Evolutionary conservation across 2,888 invertebrate genomes (phyloP).

Genomic region (Caenorhabditis becei): DNA sequence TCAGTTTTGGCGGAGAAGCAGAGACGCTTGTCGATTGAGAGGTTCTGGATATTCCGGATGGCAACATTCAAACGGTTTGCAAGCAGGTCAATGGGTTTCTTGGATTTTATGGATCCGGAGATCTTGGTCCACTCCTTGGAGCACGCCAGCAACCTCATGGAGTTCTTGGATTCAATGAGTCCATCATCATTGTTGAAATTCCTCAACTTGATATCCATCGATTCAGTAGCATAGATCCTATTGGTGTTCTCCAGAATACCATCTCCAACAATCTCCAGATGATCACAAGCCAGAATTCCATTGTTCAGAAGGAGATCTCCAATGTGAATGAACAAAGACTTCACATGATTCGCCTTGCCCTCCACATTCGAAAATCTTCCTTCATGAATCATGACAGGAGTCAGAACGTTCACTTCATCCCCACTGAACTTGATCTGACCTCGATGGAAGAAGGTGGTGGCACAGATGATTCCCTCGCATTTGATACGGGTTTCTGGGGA

Average conservation of each 20-base stretch:
- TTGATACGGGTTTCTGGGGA: slow-evolving; percentile 26
- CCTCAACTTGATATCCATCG: slow-evolving; percentile 67
- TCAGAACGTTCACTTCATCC: slow-evolving; percentile 46
- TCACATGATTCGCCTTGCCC: slow-evolving; percentile 68
- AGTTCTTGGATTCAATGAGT: slow-evolving; percentile 68
- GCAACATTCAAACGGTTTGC: slow-evolving; percentile 61
- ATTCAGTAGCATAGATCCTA: slow-evolving; percentile 68
- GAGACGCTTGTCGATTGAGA: slow-evolving; percentile 65
- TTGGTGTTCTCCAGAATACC: slow-evolving; percentile 69
- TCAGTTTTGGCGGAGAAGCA: slow-evolving; percentile 69
- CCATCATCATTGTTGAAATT: slow-evolving; percentile 72
- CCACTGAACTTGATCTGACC: slow-evolving; percentile 63
- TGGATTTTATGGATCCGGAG: slow-evolving; percentile 67
- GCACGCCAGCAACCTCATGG: slow-evolving; percentile 66
- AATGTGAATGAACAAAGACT: slow-evolving; percentile 52
- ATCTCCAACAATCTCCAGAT: slow-evolving; percentile 63
- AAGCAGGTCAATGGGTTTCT: slow-evolving; percentile 58
- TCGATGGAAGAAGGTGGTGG: slow-evolving; percentile 65
- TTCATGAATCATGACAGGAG: slow-evolving; percentile 57
- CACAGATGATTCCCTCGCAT: slow-evolving; percentile 69
- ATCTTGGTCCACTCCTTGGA: slow-evolving; percentile 71
- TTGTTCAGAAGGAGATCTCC: slow-evolving; percentile 69
- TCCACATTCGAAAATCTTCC: slow-evolving; percentile 65
- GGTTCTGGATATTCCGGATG: slow-evolving; percentile 49
- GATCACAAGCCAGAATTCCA: slow-evolving; percentile 67